Evolutionary conservation across 2,888 invertebrate genomes (phyloP), one percentile per base, ranked within the genome.

Genomic region (Drosophila neutralis): DNA sequence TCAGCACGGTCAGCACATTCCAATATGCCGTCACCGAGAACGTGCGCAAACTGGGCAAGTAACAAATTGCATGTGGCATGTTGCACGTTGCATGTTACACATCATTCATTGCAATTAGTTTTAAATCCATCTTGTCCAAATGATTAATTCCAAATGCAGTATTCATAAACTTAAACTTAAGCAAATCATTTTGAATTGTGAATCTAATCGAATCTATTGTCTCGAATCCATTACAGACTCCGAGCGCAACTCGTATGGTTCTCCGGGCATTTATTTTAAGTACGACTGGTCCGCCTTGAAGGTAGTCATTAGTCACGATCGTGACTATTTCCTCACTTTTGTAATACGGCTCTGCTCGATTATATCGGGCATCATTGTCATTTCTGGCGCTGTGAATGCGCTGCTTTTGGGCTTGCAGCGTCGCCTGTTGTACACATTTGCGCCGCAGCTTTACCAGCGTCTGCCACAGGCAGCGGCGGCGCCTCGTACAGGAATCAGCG

Each of bases 1-100:
- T 97, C 87, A 95, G 95, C 45, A 94, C 95, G 2, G 94, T 96
- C 36, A 96, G 95, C 86, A 97, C 98, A 1, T 99, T 96, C 91
- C 99, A 99, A 92, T 99, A 98, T 92, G 97, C 98, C 15, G 98
- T 98, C 0, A 98, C 98, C 85, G 98, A 98, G 90, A 94, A 98
- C 91, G 95, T 96, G 83, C 94, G 98, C 78, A 96, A 96, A 2
- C 96, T 98, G 61, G 95, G 93, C 91, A 78, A 86, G 87, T 72
- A 7, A 13, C 10, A 21, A 53, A 2, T 49, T 18, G 1, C 49
- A 27, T 18, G 29, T 11, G 21, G 21, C 35, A 49, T 31, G 29
- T 21, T 4, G 36, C 18, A 18, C 7, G 15, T 36, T 18, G 36
- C 38, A 18, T 38, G 38, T 18, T 38, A 18, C 18, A 35, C 38